Conservation (phyloP, 2,113 vertebrate species). For the Capricornis sumatraensis region DNA sequence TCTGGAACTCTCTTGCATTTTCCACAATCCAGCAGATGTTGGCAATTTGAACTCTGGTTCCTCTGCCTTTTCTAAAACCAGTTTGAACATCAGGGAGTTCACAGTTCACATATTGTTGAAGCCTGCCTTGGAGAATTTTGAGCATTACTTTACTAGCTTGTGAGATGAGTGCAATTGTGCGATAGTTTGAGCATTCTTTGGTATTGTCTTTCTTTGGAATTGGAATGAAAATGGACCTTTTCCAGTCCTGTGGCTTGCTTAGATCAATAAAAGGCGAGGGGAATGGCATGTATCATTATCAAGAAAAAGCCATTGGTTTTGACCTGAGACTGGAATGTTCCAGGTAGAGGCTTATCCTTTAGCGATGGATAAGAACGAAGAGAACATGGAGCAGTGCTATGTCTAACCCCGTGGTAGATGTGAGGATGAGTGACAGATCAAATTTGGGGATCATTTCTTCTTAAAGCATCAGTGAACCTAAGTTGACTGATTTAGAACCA, state of each 20-base stretch:
- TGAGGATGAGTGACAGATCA: neutral
- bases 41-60: no score
- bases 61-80: no score
- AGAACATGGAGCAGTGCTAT: neutral
- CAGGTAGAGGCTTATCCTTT: neutral
- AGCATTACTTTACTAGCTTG: no score
- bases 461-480: neutral
- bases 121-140: no score
- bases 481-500: neutral
- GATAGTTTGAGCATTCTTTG: no score
- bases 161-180: no score
- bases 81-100: no score
- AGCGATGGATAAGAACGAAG: neutral
- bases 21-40: no score
- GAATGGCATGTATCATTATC: neutral
- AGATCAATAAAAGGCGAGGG: neutral
- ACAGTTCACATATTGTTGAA: no score
- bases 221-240: no score
- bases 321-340: neutral
- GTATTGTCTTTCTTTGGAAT: no score
- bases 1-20: no score
- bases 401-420: neutral
- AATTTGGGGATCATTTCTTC: neutral
- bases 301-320: neutral
- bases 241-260: neutral